Percentiles rank a stretch among this genome's conserved stretches.
These are phyloP conservation scores for Orthonyx spaldingii DNA, from an alignment of 2,113 vertebrate genomes.

Conservation along the genomic window DNA sequence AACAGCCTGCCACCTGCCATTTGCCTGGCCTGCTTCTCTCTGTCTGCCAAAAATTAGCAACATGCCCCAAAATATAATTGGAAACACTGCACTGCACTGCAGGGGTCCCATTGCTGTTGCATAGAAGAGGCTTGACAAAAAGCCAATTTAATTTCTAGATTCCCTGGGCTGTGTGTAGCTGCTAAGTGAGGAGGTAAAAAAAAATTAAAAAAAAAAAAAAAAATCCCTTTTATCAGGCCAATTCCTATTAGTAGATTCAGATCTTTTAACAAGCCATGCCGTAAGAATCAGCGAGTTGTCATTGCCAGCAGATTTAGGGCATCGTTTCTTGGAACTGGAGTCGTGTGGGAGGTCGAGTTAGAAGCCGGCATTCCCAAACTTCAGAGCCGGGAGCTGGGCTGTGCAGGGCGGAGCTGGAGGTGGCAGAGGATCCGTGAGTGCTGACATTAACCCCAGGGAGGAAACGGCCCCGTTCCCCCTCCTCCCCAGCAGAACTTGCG, in stretches of 20 bases:
- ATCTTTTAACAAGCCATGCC: not conserved
- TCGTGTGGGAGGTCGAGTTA: not conserved
- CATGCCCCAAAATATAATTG: slow-evolving; percentile 56
- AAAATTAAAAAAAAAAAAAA: not conserved
- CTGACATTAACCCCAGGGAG: not conserved
- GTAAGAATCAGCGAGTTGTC: not conserved
- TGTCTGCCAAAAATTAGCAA: slow-evolving; percentile 60
- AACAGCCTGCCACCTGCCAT: slow-evolving; percentile 63
- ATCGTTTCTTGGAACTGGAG: not conserved
- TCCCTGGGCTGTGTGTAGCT: not conserved
- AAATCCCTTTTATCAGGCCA: slow-evolving; percentile 35
- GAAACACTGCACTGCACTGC: slow-evolving; percentile 48
- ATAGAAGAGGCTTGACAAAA: slow-evolving; percentile 39
- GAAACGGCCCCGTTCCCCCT: accelerated
- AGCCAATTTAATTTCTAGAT: slow-evolving; percentile 62
- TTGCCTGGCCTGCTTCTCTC: slow-evolving; percentile 34
- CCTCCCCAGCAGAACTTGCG: not conserved
- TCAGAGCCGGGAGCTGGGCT: not conserved
- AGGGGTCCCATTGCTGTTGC: slow-evolving; percentile 43
- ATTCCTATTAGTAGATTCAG: slow-evolving; percentile 43
- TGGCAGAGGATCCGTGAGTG: not conserved
- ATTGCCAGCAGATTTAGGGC: slow-evolving; percentile 7
- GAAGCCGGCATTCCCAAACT: not conserved
- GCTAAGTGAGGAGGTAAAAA: slow-evolving; percentile 10
- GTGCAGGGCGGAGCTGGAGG: accelerated